Evolutionary conservation across 1,140 invertebrate genomes (phyloP).

Genomic region (Aphelenchoides avenae): DNA sequence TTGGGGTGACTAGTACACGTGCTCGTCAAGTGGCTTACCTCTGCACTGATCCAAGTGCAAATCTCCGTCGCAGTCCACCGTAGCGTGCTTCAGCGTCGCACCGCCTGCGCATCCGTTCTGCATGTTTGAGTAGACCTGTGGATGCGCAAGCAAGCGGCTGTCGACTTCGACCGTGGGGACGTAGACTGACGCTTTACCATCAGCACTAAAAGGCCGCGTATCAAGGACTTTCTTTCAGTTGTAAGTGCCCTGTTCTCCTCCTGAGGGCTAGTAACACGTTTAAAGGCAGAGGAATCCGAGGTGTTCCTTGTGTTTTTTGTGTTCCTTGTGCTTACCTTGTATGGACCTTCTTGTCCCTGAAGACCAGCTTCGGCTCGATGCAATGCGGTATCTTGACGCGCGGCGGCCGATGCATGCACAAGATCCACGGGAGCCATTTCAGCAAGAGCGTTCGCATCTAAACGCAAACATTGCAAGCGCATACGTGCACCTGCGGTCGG

Average conservation of each 20-base stretch:
- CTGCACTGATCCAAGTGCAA: constrained; percentile 17
- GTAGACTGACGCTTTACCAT: constrained; percentile 62
- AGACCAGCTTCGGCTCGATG: constrained; percentile 76
- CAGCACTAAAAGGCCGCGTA: no score
- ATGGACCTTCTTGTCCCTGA: constrained; percentile 60
- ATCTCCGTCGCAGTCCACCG: not conserved
- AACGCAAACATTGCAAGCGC: constrained; percentile 30
- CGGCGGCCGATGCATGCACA: constrained; percentile 86
- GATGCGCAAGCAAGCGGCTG: constrained; percentile 9
- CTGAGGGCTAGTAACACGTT: no score
- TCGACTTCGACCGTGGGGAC: constrained; percentile 26
- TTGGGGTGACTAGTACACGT: not conserved
- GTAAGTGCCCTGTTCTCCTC: no score
- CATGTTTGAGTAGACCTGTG: constrained; percentile 19
- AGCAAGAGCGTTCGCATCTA: constrained; percentile 86
- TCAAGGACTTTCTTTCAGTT: no score
- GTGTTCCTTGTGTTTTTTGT: no score
- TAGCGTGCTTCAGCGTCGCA: constrained; percentile 1
- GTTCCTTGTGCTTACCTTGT: no score
- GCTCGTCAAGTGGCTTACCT: not conserved
- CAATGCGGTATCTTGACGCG: constrained; percentile 38
- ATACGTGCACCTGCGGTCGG: not conserved
- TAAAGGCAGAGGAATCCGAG: no score
- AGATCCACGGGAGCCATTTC: constrained; percentile 88
- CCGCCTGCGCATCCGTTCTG: constrained; percentile 20